Conservation (phyloP, 2,113 vertebrate species). For the Chaetura pelagica region DNA sequence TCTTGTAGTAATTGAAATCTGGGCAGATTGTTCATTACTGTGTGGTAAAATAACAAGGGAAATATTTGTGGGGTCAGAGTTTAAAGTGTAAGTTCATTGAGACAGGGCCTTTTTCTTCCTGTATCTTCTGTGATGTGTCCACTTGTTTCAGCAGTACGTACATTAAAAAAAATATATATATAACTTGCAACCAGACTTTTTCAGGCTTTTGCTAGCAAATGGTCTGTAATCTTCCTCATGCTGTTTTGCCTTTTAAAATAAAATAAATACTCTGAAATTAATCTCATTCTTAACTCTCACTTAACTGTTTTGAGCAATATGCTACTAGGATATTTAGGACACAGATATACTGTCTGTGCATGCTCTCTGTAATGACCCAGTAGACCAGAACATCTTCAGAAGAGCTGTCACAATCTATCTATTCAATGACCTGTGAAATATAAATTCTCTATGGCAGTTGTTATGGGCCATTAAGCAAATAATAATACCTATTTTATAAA, state of each 20-base stretch:
- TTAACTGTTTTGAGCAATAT: slow-evolving; percentile 27
- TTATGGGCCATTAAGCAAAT: slow-evolving; percentile 72
- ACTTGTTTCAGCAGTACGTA: not conserved
- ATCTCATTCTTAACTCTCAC: not conserved
- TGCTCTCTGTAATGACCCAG: slow-evolving; percentile 56
- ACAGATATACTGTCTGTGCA: slow-evolving; percentile 47
- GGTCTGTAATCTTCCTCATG: not conserved
- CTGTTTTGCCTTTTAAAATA: slow-evolving; percentile 20
- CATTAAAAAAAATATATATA: not conserved
- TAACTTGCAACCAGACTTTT: not conserved
- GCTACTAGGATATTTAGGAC: slow-evolving; percentile 42
- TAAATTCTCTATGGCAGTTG: slow-evolving; percentile 64
- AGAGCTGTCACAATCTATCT: slow-evolving; percentile 73
- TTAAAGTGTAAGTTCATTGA: not conserved
- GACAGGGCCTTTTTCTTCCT: not conserved
- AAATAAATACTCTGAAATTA: slow-evolving; percentile 20
- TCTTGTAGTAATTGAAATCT: not conserved
- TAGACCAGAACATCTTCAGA: slow-evolving; percentile 73
- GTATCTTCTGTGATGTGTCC: not conserved
- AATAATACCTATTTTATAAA: slow-evolving; percentile 74
- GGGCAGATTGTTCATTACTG: not conserved
- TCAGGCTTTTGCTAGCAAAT: not conserved
- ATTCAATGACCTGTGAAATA: slow-evolving; percentile 67
- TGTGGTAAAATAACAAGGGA: not conserved
- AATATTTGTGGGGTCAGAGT: not conserved